Percentiles rank a stretch among this genome's conserved stretches.
Conservation (phyloP, 2,888 invertebrate species). For the Hoplodrina blanda region DNA sequence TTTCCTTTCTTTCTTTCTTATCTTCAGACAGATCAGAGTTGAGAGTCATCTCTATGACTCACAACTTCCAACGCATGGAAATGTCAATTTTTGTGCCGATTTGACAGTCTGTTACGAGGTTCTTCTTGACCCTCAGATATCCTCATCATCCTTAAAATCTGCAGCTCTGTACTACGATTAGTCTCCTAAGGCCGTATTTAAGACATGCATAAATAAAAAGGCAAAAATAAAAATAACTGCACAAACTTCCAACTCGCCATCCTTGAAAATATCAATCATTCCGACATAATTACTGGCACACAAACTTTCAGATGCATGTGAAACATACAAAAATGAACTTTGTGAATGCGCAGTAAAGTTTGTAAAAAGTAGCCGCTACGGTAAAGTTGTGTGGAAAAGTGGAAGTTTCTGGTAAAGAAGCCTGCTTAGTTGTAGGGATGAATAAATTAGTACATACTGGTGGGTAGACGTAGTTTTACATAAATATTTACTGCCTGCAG, state of each 20-base stretch:
- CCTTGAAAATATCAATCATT: constrained; percentile 62
- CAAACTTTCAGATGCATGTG: constrained; percentile 20
- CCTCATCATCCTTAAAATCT: neutral
- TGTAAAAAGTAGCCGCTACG: constrained; percentile 47
- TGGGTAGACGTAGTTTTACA: constrained; percentile 42
- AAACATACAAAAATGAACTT: constrained; percentile 43
- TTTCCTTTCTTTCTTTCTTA: neutral
- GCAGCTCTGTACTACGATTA: neutral
- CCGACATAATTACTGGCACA: constrained; percentile 53
- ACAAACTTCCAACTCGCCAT: constrained; percentile 55
- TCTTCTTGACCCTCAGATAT: no score
- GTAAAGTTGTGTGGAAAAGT: constrained; percentile 61
- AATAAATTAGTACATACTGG: constrained; percentile 60
- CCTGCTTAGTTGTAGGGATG: constrained; percentile 58
- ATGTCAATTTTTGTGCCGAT: neutral
- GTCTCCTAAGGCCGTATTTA: neutral
- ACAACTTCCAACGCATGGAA: neutral
- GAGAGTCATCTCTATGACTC: no score
- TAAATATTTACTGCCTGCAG: constrained; percentile 51
- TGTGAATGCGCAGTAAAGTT: constrained; percentile 30
- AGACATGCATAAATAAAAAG: constrained; percentile 42
- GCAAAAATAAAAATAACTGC: constrained; percentile 47
- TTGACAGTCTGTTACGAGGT: neutral
- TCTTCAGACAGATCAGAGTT: neutral
- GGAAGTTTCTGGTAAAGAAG: constrained; percentile 57